These are phyloP conservation scores for Aldabrachelys gigantea DNA, from an alignment of 2,113 vertebrate species.

Conservation along the genomic window DNA sequence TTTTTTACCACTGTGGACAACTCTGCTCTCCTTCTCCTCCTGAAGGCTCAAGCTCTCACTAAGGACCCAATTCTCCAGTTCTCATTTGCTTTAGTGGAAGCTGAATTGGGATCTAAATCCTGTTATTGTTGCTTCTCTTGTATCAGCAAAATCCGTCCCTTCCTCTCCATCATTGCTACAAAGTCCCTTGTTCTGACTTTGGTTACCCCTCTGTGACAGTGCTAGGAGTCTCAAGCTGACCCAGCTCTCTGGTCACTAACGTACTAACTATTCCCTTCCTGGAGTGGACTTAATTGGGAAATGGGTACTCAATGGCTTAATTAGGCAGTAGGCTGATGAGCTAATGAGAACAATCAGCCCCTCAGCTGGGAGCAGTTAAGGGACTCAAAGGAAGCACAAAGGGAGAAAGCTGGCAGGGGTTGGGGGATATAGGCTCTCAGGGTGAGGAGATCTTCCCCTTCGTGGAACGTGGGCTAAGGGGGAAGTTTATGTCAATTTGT, in stretches of 20 bases:
- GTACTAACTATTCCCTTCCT: neutral
- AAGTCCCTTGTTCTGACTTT: neutral
- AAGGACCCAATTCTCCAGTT: neutral
- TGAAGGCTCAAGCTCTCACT: neutral
- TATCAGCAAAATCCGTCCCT: neutral
- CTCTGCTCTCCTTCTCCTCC: slow-evolving; percentile 8
- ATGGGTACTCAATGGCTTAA: neutral
- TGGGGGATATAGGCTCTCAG: no score
- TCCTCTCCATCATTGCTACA: neutral
- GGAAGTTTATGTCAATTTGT: neutral
- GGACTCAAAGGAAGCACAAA: neutral
- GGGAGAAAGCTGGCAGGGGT: no score
- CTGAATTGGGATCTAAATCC: neutral
- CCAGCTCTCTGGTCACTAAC: no score
- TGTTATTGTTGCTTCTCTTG: neutral
- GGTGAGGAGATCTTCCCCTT: neutral
- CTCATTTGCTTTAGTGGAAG: neutral
- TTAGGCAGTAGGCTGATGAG: neutral
- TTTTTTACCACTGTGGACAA: neutral
- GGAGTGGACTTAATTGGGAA: neutral
- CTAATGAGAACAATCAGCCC: neutral
- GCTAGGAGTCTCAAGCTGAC: no score
- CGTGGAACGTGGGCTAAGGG: neutral
- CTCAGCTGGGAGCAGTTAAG: neutral
- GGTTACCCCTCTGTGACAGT: neutral